These are phyloP conservation scores for Calameuta filiformis DNA, from an alignment of 2,888 invertebrate species.

Conservation along the genomic window DNA sequence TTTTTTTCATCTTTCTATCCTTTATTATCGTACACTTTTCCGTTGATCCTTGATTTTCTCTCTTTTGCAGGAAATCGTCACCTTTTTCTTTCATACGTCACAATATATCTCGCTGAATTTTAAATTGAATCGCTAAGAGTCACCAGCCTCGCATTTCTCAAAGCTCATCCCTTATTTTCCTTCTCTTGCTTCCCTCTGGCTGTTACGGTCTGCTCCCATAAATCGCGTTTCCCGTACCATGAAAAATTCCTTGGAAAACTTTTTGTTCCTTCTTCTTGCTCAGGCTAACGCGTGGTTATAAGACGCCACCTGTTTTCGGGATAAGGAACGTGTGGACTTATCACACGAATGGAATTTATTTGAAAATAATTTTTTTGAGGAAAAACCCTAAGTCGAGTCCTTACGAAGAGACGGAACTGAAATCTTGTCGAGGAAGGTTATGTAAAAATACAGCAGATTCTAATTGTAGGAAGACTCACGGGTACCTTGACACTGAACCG, in stretches of 20 bases:
- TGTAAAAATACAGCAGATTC: not conserved
- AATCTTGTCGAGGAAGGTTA: not conserved
- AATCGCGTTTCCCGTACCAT: not conserved
- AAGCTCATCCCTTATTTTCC: not conserved
- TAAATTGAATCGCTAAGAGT: not conserved
- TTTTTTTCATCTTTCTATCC: not conserved
- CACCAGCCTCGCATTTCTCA: not conserved
- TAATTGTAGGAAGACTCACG: not conserved
- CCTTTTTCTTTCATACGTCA: not conserved
- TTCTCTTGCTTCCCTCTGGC: not conserved
- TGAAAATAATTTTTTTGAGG: not conserved
- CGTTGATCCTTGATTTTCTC: not conserved
- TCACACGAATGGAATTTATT: not conserved
- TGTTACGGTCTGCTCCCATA: not conserved
- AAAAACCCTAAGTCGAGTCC: not conserved
- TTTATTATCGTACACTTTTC: not conserved
- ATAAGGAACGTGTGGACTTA: not conserved
- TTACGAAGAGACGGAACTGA: not conserved
- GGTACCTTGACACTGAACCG: not conserved
- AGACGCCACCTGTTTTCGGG: not conserved
- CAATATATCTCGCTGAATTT: not conserved
- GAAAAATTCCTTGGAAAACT: not conserved
- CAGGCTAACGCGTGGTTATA: not conserved
- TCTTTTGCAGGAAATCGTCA: not conserved
- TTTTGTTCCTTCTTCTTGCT: not conserved